These are phyloP conservation scores for Drosophila testacea DNA, from an alignment of 2,888 invertebrate species.

Conservation along the genomic window DNA sequence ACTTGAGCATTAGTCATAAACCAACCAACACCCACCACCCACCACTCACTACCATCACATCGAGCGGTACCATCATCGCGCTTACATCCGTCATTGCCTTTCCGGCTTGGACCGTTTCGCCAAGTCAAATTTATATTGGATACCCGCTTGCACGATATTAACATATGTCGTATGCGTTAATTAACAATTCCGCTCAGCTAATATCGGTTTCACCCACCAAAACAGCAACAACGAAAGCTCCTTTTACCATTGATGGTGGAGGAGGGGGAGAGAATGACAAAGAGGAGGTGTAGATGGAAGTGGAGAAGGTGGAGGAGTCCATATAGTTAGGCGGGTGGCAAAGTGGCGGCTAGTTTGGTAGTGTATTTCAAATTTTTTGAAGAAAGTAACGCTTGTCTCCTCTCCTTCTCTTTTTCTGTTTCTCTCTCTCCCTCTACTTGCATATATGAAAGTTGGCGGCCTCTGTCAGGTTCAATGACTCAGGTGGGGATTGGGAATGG, in stretches of 20 bases:
- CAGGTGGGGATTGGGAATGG: conserved; percentile 40
- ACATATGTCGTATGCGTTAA: conserved; percentile 74
- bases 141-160: conserved; percentile 47
- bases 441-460: conserved; percentile 61
- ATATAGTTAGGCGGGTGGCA: conserved; percentile 31
- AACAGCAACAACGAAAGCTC: conserved; percentile 62
- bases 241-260: conserved; percentile 52
- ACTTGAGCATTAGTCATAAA: conserved; percentile 26
- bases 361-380: conserved; percentile 68
- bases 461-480: conserved; percentile 71
- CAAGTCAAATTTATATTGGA: conserved; percentile 24
- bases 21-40: conserved; percentile 1
- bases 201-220: conserved; percentile 82
- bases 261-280: not conserved
- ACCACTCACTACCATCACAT: not conserved
- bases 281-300: not conserved
- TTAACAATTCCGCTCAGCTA: conserved; percentile 83
- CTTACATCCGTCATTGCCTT: conserved; percentile 53
- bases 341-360: conserved; percentile 15
- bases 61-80: conserved; percentile 12
- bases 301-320: not conserved
- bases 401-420: not conserved
- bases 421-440: not conserved
- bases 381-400: conserved; percentile 58
- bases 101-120: conserved; percentile 49